Base-by-base conservation (phyloP, 2,113 vertebrate species). In the Salvator merianae region DNA sequence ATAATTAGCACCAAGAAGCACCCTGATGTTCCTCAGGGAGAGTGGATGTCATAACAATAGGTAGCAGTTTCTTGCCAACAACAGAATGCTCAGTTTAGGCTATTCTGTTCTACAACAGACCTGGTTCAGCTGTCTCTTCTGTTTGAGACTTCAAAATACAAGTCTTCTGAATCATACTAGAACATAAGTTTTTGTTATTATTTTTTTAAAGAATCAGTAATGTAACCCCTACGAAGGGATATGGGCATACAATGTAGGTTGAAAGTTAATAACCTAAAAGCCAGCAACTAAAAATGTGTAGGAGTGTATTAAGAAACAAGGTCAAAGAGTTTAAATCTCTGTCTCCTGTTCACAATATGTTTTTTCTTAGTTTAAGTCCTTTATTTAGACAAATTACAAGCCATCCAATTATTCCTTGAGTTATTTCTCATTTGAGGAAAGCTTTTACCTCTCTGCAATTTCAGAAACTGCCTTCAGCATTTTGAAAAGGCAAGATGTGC, bases 361-460 rank as follows among this genome's bases (percentile, higher is more conserved):
- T 40, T 30, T 28, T 12, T 40, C 32, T 40, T 20, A 70, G 22
- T 16, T 40, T 36, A 20, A 36, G 10, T 20, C 26, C 38, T 84
- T 71, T 72, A 9, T 78, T 77, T 78, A 71, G 75, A 62, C 18
- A 77, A 78, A 84, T 77, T 71, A 78, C 53, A n/a, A 55, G 7
- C 68, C 76, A 62, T 78, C 28, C 83, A 84, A 78, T 71, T 78
- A 84, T 84, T 84, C 32, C 18, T 69, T 78, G 75, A 43, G 34
- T 78, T 70, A 71, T 84, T 36, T 62, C 30, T 1, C 7, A 53
- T 78, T 26, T 70, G 36, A 71, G 74, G 30, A 84, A 70, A 84
- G 75, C 50, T 71, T 84, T 77, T 78, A 71, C 36, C 50, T 71
- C 36, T 38, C 68, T 71, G 47, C 18, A 69, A 71, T 84, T 70